Base-by-base conservation (phyloP, 2,888 invertebrate species). In the Sericinus montela region DNA sequence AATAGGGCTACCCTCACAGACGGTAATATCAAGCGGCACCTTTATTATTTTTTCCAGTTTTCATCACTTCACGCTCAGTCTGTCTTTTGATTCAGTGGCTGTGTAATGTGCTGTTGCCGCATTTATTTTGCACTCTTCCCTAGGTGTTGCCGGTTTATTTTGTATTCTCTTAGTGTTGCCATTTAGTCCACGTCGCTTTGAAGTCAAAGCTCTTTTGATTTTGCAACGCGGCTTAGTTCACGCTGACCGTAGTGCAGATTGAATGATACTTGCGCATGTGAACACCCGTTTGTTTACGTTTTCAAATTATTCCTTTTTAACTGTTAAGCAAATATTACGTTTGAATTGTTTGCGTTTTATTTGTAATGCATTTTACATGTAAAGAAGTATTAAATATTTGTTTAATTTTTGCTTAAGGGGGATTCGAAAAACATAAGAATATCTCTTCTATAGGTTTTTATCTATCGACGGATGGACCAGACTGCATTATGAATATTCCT, bases 1-100 rank as follows among this genome's bases (percentile, higher is more conserved):
- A 86, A 86, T 87, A 86, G 79, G 69, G 60, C 60, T 65, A 67
- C 65, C 65, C 60, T 62, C 74, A 69, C 67, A 44, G 34, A 45
- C 65, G 60, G 60, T 65, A 72, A 62, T 60, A 13, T 19, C 65
- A 63, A 67, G 65, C 69, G 71, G 65, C 59, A 71, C 69, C 70
- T 78, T 73, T 80, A 75, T 77, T 74, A 76, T 80, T 85, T 87
- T 82, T 86, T 79, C 80, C 81, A 83, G 81, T 85, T 86, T 84
- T 78, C 78, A 85, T 80, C 82, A 80, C 81, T 83, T 85, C 79
- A 86, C 84, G 85, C 84, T 78, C 76, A 59, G 83, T 76, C 83
- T 84, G 80, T 73, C 79, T 81, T 84, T 84, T 84, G 81, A 88
- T 82, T 83, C 87, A 87, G 73, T 88, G 87, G 79, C 81, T 82